Percentiles rank a stretch among this genome's conserved stretches.
These are phyloP conservation scores for Sturmia bella DNA, from an alignment of 2,888 invertebrate genomes.

Conservation along the genomic window DNA sequence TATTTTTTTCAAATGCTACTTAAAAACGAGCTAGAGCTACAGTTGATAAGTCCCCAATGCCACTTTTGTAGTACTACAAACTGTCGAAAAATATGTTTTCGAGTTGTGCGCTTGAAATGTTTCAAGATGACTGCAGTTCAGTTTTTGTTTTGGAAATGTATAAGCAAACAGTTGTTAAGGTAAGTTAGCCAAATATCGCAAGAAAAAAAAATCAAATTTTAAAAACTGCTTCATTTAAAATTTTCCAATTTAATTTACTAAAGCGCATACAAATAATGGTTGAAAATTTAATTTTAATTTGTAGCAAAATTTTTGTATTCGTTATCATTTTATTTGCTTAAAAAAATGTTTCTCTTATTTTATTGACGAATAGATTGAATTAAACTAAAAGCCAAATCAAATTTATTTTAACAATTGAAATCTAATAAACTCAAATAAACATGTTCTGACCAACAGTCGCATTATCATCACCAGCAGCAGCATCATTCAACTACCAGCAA, in stretches of 20 bases:
- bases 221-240: conserved; percentile 4
- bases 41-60: conserved; percentile 80
- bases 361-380: conserved; percentile 58
- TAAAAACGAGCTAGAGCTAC: conserved; percentile 72
- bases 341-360: conserved; percentile 28
- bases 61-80: conserved; percentile 74
- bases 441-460: conserved; percentile 50
- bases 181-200: conserved; percentile 6
- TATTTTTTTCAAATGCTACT: not conserved
- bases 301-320: conserved; percentile 1
- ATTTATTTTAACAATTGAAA: conserved; percentile 65
- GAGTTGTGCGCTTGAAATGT: conserved; percentile 28
- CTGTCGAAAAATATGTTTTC: conserved; percentile 23
- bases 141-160: conserved; percentile 11
- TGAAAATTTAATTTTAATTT: conserved; percentile 18
- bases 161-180: conserved; percentile 49
- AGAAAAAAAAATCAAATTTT: not conserved
- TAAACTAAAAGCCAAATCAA: conserved; percentile 70
- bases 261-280: not conserved
- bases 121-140: conserved; percentile 50
- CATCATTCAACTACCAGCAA: conserved; percentile 21
- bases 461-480: conserved; percentile 35
- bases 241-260: conserved; percentile 38
- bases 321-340: conserved; percentile 9
- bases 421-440: conserved; percentile 67